Conservation (phyloP, 2,797 vertebrate species). For the Phataginus tetradactyla region DNA sequence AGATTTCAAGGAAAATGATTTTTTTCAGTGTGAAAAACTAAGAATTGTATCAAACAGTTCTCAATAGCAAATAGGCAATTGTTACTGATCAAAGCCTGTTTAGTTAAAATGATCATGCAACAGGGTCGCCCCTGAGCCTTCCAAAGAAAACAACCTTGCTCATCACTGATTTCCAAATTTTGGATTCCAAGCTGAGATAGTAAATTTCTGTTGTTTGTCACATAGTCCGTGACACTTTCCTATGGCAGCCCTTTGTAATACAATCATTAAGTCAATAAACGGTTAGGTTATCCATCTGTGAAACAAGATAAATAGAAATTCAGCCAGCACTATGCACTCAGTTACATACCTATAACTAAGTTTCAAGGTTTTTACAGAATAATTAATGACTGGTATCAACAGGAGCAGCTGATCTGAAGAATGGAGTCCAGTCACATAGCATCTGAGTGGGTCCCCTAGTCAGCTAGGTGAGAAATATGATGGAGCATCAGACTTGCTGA, state of each 20-base stretch:
- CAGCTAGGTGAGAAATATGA: not conserved
- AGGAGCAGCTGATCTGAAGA: not conserved
- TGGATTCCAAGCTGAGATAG: not conserved
- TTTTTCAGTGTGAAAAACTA: not conserved
- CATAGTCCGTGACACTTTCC: not conserved
- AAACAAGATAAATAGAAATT: not conserved
- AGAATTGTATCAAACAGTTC: not conserved
- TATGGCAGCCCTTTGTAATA: not conserved
- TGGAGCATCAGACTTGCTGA: not conserved
- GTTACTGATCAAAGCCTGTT: not conserved
- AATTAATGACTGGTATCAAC: not conserved
- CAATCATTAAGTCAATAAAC: not conserved
- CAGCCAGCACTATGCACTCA: not conserved
- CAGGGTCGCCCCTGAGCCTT: not conserved
- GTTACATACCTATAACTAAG: not conserved
- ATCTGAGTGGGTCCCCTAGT: not conserved
- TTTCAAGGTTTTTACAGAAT: not conserved
- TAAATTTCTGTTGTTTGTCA: not conserved
- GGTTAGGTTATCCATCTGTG: not conserved
- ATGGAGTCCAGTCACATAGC: not conserved
- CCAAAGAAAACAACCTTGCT: not conserved
- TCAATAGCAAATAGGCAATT: not conserved
- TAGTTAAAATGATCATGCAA: not conserved
- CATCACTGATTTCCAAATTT: not conserved
- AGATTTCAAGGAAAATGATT: not conserved